A percentile compares a stretch with the other conserved stretches of the same genome.
Evolutionary conservation across 2,888 invertebrate genomes (phyloP).

Genomic region (Diarsia dahlii): DNA sequence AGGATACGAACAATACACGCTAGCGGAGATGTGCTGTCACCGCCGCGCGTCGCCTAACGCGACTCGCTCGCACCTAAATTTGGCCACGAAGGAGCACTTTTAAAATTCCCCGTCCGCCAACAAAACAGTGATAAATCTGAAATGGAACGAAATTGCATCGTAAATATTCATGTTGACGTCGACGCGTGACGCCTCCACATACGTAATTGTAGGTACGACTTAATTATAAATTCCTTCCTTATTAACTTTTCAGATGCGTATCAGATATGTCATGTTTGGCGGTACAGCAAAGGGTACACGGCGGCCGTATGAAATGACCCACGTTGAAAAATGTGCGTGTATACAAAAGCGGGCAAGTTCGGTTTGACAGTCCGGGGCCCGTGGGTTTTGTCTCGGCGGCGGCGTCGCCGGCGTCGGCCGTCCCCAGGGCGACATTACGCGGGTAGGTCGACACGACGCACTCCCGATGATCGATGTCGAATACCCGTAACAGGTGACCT

Average conservation of each 20-base stretch:
- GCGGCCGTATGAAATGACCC: slow-evolving; percentile 72
- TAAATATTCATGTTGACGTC: slow-evolving; percentile 86
- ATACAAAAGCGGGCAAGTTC: slow-evolving; percentile 79
- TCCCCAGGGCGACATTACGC: slow-evolving; percentile 88
- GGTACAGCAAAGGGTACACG: slow-evolving; percentile 67
- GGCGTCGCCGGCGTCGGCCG: slow-evolving; percentile 78
- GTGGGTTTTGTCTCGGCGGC: slow-evolving; percentile 83
- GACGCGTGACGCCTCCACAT: slow-evolving; percentile 76
- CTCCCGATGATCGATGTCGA: slow-evolving; percentile 90
- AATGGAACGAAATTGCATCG: slow-evolving; percentile 86
- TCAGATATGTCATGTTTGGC: slow-evolving; percentile 73
- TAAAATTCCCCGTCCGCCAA: slow-evolving; percentile 80
- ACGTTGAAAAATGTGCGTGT: slow-evolving; percentile 80
- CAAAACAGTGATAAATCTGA: slow-evolving; percentile 86
- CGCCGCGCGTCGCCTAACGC: slow-evolving; percentile 74
- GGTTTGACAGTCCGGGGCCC: slow-evolving; percentile 82
- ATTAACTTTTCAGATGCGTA: slow-evolving; percentile 83
- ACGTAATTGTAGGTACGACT: slow-evolving; percentile 74
- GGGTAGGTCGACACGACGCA: slow-evolving; percentile 86
- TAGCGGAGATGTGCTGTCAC: slow-evolving; percentile 87
- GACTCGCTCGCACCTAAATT: slow-evolving; percentile 80
- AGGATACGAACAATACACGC: slow-evolving; percentile 89
- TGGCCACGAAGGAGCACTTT: slow-evolving; percentile 84
- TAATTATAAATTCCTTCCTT: slow-evolving; percentile 85
- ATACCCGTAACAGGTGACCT: slow-evolving; percentile 90